Evolutionary conservation across 2,797 vertebrate species (phyloP), one percentile per base, ranked within the genome.

Genomic region (Pseudochaenichthys georgianus): DNA sequence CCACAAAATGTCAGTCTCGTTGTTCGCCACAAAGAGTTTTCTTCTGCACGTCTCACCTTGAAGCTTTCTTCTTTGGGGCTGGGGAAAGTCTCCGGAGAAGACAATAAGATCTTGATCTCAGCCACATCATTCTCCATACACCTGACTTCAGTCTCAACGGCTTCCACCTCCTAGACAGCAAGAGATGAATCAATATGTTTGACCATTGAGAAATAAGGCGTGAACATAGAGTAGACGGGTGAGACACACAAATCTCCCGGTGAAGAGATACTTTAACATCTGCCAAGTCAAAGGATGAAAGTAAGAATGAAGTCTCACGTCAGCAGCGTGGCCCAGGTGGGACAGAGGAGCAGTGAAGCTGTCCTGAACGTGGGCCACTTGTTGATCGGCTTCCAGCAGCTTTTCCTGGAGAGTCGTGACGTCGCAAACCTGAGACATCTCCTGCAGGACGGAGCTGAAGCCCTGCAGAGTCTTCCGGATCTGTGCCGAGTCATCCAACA

Each of bases 401-500:
- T 95, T 92, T 1, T 95, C 85, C 81, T 87, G 90, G 6, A 96
- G 80, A 10, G 28, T 38, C 0, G 91, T 89, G 0, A 96, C 93
- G 64, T 98, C 95, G 50, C 95, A 96, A 34, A 98, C 89, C 21
- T 91, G 47, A 0, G 95, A 93, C 85, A 99, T 93, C 15, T 97
- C 96, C 82, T 93, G 87, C 66, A 99, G 86, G 60, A 97, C 94
- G 0, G 90, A 73, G 23, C 80, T 88, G 66, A 98, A 88, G 9
- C 81, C 85, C 62, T 94, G 95, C 28, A 99, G 92, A 11, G 95
- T 92, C 54, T 71, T 92, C 11, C 96, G 93, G 82, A 97, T 98
- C 93, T 98, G 97, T 8, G 94, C 94, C 0, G 95, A 96, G 87
- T 98, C 97, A 53, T 96, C 94, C 85, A 98, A 80, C 67, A 97